Conservation (phyloP, 2,888 invertebrate genomes). For the Holacanthella duospinosa region DNA sequence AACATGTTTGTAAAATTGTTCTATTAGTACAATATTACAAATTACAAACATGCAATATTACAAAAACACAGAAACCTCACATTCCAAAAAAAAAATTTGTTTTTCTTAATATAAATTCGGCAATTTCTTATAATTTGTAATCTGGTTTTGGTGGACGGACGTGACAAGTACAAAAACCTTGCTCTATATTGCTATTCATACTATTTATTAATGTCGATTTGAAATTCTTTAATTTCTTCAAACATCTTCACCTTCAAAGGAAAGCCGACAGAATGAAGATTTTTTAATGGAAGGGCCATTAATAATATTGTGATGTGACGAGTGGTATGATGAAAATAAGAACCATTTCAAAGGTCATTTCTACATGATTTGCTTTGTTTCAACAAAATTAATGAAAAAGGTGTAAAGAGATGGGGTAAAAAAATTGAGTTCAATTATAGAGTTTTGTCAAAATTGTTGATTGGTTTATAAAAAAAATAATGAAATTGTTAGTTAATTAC, state of each 20-base stretch:
- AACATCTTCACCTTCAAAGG: constrained; percentile 3
- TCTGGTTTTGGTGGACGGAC: neutral
- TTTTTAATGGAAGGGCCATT: too few relatives aligned
- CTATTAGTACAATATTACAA: neutral
- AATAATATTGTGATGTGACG: too few relatives aligned
- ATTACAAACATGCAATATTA: neutral
- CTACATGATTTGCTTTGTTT: too few relatives aligned
- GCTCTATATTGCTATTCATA: neutral
- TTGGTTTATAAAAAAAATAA: too few relatives aligned
- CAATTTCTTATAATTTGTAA: neutral
- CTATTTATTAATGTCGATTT: neutral
- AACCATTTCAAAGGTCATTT: too few relatives aligned
- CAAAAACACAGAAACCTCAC: neutral
- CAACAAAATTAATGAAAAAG: too few relatives aligned
- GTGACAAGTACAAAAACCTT: neutral
- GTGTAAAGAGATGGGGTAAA: too few relatives aligned
- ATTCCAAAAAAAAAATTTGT: neutral
- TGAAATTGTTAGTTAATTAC: too few relatives aligned
- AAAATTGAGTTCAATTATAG: too few relatives aligned
- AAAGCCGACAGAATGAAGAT: too few relatives aligned
- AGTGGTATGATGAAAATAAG: too few relatives aligned
- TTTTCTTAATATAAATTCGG: neutral
- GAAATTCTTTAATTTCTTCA: neutral
- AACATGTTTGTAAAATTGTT: neutral
- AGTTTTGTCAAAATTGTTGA: too few relatives aligned